Evolutionary conservation across 2,113 vertebrate species (phyloP), one percentile per base, ranked within the genome.

Genomic region (Ariopsis seemanni): DNA sequence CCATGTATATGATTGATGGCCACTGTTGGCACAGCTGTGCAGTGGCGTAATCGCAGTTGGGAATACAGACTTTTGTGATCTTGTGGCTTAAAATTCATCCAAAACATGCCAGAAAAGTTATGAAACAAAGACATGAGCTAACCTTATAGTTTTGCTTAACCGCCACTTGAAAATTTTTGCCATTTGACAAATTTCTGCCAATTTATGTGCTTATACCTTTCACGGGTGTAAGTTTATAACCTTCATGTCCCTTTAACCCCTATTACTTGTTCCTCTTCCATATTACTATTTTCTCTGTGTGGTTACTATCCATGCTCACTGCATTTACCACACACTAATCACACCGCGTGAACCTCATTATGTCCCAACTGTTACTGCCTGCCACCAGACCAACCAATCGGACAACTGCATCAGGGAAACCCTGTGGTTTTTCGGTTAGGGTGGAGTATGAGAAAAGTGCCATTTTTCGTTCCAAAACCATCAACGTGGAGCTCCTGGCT

Each of bases 401-500:
- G 15, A 67, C 14, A 6, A 7, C 58, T 72, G 34, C 17, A 4
- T 14, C n/a, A 0, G 3, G 63, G 55, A 22, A 60, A 72, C 8
- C 27, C 53, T 72, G 78, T 57, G n/a, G 34, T 55, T 2, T 63
- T 50, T 74, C 1, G 6, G 20, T 20, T 48, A 57, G 77, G 62
- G 52, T 30, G 65, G 85, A 71, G 63, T 30, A 20, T 10, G 1
- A n/a, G 22, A 11, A 22, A 52, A 20, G 5, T 50, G 7, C 72
- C 42, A 2, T 74, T 52, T 67, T 34, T 67, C 4, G 5, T 52
- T 34, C 48, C 58, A 42, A 34, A n/a, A n/a, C 5, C 62, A 18
- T 83, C 60, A 42, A 90, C 53, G n/a, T 86, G 87, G 83, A 87
- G 72, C 86, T 82, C 65, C 85, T 78, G 25, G 30, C 83, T 77